Percentiles rank a stretch among this genome's conserved stretches.
These are phyloP conservation scores for Cyclophora albipunctata DNA, from an alignment of 2,888 invertebrate genomes.

Conservation along the genomic window DNA sequence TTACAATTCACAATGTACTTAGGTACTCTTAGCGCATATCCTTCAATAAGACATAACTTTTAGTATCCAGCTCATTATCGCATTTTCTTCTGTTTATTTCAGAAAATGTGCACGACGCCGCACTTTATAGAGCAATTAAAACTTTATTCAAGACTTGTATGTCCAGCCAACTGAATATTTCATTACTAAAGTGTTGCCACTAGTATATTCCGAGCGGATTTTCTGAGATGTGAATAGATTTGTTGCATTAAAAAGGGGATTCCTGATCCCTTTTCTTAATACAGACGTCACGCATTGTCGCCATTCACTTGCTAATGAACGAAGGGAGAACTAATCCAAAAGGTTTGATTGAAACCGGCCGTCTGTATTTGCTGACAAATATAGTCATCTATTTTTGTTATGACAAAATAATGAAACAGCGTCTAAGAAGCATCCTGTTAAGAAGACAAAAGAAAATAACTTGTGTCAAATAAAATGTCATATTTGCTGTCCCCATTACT, in stretches of 20 bases:
- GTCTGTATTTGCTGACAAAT: neutral
- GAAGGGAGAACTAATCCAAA: slow-evolving; percentile 20
- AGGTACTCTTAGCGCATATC: too few species aligned
- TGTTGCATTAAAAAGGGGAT: slow-evolving; percentile 11
- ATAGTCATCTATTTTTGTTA: too few species aligned
- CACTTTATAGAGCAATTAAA: slow-evolving; percentile 11
- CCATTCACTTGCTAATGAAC: slow-evolving; percentile 30
- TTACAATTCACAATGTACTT: too few species aligned
- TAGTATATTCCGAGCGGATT: too few species aligned
- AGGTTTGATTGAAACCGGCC: slow-evolving; percentile 17
- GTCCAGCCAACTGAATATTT: slow-evolving; percentile 5
- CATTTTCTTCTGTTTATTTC: slow-evolving; percentile 12
- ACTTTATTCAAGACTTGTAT: slow-evolving; percentile 7
- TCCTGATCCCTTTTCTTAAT: slow-evolving; percentile 13
- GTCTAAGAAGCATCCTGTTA: too few species aligned
- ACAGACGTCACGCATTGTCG: slow-evolving; percentile 28
- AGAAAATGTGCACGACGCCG: slow-evolving; percentile 14
- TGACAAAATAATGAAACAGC: too few species aligned
- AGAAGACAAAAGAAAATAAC: too few species aligned
- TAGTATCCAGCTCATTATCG: slow-evolving; percentile 10
- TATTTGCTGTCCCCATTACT: too few species aligned
- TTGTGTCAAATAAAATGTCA: too few species aligned
- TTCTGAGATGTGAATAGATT: neutral
- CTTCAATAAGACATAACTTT: too few species aligned
- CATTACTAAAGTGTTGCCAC: neutral